Base-by-base conservation (phyloP, 2,888 invertebrate species). In the Onthophagus sagittarius region DNA sequence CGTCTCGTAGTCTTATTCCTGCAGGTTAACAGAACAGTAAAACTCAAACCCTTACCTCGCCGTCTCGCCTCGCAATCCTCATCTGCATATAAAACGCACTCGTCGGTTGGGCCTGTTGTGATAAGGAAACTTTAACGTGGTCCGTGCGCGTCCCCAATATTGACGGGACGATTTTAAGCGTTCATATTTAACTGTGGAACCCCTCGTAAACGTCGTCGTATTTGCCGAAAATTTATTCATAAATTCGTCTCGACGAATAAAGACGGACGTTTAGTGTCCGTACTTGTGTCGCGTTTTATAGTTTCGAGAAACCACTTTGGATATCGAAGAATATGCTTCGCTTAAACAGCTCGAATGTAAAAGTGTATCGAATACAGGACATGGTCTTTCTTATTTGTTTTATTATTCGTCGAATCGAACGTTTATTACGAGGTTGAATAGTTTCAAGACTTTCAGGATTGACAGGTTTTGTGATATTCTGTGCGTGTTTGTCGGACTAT, bases 61-160 rank as follows among this genome's bases (percentile, higher is more conserved):
- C 23, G 23, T 23, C 39, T 53, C 67, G 67, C 32, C 67, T 32
- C 67, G 23, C 31, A 13, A 23, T 31, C 31, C 67, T 67, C 67
- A 67, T 67, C 67, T 67, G 67, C 67, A 67, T 67, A 67, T 67
- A 67, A 67, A 67, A 67, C 67, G 13, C 67, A 23, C 67, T 67
- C 67, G 31, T 31, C 15, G 31, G 31, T 32, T n/a, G 39, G 39
- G 7, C 32, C 67, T 67, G 67, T 67, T 67, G 67, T 67, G 67
- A 67, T 67, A 67, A 67, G 67, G 67, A 67, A 67, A 67, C 67
- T 6, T 67, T 67, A 67, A 67, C 31, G 7, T n/a, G 23, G 67
- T 31, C 67, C 32, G n/a, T 67, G 39, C 39, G 39, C 39, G 31
- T 67, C 67, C 23, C 67, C 67, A 67, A 67, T 67, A 67, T 67